Evolutionary conservation across 2,888 invertebrate genomes (phyloP).

Genomic region (Rugalucina vietnamica): DNA sequence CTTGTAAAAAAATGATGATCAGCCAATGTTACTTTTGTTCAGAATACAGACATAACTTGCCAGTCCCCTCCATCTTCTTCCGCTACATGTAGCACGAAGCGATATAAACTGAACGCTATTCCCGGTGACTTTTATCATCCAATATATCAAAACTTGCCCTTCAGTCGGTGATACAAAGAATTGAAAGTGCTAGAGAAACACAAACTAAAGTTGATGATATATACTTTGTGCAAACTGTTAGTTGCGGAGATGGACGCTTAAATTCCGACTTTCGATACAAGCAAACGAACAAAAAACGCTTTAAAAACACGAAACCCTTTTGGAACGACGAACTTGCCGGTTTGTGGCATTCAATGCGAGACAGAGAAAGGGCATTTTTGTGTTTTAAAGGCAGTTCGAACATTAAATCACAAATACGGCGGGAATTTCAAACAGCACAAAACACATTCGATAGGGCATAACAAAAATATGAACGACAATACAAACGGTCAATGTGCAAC

Average conservation of each 20-base stretch:
- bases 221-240: too few species aligned
- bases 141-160: too few species aligned
- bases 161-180: too few species aligned
- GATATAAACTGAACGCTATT: too few species aligned
- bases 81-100: too few species aligned
- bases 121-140: too few species aligned
- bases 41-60: too few species aligned
- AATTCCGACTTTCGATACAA: conserved; percentile 7
- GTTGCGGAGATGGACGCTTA: conserved; percentile 23
- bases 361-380: conserved; percentile 18
- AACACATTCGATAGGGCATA: conserved; percentile 25
- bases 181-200: too few species aligned
- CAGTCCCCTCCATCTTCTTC: too few species aligned
- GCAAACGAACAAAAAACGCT: conserved; percentile 17
- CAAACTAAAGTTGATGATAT: too few species aligned
- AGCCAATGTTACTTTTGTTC: too few species aligned
- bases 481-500: conserved; percentile 7
- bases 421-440: conserved; percentile 2
- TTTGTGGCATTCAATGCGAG: conserved; percentile 25
- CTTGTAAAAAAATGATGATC: too few species aligned
- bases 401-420: background rate
- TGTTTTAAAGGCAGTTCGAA: background rate
- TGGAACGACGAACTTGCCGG: conserved; percentile 37
- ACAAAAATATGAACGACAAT: conserved; percentile 18
- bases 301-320: conserved; percentile 21